Evolutionary conservation across 1,140 invertebrate species (phyloP).

Genomic region (Zophobas morio): DNA sequence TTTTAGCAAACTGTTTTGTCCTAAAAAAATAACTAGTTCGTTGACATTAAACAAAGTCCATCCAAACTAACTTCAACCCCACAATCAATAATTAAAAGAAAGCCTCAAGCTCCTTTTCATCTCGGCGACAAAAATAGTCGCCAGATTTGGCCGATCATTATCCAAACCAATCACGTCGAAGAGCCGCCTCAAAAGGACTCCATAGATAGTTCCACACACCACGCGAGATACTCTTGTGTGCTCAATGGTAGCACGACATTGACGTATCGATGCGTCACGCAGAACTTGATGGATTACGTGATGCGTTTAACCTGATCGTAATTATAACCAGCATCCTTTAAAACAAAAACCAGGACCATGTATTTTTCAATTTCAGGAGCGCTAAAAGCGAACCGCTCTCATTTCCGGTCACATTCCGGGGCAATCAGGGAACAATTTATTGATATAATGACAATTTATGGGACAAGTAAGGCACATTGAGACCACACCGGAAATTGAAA

Average conservation of each 20-base stretch:
- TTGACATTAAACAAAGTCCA: too few relatives aligned
- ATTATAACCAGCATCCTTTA: not conserved
- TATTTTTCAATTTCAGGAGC: not conserved
- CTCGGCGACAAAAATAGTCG: too few relatives aligned
- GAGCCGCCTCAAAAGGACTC: not conserved
- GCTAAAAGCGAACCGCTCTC: not conserved
- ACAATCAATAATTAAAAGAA: too few relatives aligned
- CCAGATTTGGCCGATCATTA: not conserved
- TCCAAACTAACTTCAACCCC: too few relatives aligned
- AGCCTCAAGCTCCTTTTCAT: too few relatives aligned
- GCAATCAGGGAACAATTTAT: constrained; percentile 35
- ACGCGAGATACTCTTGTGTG: not conserved
- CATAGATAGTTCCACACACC: constrained; percentile 1
- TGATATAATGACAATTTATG: constrained; percentile 20
- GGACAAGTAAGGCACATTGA: constrained; percentile 21
- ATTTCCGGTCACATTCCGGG: constrained; percentile 17
- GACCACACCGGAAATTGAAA: constrained; percentile 16
- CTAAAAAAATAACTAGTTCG: too few relatives aligned
- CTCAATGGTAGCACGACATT: constrained; percentile 4
- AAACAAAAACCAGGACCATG: not conserved
- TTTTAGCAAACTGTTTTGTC: too few relatives aligned
- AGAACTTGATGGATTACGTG: constrained; percentile 24
- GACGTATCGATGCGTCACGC: constrained; percentile 22
- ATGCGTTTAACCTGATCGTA: not conserved
- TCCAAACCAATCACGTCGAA: constrained; percentile 4